Conservation (phyloP, 1,140 invertebrate species). For the Cecropterus lyciades region DNA sequence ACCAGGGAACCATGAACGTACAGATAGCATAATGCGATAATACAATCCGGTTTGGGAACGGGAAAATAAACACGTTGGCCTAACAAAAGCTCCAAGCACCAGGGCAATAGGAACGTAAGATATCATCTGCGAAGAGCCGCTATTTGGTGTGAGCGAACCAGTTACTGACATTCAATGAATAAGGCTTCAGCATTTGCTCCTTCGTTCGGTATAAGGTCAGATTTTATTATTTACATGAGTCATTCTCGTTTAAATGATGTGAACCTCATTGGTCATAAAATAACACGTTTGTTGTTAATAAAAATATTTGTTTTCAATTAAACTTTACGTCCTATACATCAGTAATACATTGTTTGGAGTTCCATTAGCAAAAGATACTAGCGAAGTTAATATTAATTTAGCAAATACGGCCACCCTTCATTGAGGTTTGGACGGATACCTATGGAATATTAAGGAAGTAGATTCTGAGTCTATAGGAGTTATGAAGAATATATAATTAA, state of each 20-base stretch:
- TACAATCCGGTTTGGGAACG: conserved; percentile 32
- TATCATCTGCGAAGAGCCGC: conserved; percentile 42
- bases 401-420: no score
- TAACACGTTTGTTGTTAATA: no score
- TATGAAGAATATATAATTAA: no score
- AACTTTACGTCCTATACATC: no score
- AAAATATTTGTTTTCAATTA: no score
- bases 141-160: conserved; percentile 35
- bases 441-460: no score
- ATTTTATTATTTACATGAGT: conserved; percentile 1
- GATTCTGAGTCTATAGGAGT: no score
- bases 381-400: no score
- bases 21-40: conserved; percentile 24
- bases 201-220: not conserved
- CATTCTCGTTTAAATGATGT: not conserved
- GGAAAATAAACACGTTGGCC: conserved; percentile 35
- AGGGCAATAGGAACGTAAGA: conserved; percentile 45
- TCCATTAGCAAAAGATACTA: no score
- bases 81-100: conserved; percentile 40
- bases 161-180: conserved; percentile 26
- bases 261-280: no score
- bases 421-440: no score
- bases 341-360: no score
- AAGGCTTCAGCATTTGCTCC: not conserved
- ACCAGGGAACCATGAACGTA: conserved; percentile 11